These are phyloP conservation scores for Rhinoraja longicauda DNA, from an alignment of 2,797 vertebrate species.

Conservation along the genomic window DNA sequence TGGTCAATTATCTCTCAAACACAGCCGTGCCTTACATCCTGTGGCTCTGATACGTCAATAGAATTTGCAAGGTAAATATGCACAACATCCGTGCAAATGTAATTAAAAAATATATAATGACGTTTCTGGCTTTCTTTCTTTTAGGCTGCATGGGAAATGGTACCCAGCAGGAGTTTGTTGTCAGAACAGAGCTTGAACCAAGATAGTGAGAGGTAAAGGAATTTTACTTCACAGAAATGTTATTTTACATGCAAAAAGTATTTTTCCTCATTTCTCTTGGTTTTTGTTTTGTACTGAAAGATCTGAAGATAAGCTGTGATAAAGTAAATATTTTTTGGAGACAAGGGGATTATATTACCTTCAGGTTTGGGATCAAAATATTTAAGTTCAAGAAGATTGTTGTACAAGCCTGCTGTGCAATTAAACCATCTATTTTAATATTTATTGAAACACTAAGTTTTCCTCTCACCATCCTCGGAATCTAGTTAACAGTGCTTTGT, in stretches of 20 bases:
- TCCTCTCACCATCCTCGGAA: background rate
- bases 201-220: slow-evolving; percentile 14
- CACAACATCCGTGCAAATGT: background rate
- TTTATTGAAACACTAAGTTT: background rate
- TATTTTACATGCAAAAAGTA: background rate
- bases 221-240: background rate
- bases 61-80: background rate
- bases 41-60: background rate
- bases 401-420: background rate
- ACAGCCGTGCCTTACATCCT: background rate
- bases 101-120: background rate
- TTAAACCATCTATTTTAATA: background rate
- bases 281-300: background rate
- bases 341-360: background rate
- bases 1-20: background rate
- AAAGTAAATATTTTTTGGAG: background rate
- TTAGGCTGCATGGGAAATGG: background rate
- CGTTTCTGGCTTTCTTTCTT: background rate
- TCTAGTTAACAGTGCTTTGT: background rate
- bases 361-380: background rate
- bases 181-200: background rate
- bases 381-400: background rate
- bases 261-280: background rate
- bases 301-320: background rate
- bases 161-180: background rate